Evolutionary conservation across 2,797 vertebrate species (phyloP).

Genomic region (Sebastiscus tertius): DNA sequence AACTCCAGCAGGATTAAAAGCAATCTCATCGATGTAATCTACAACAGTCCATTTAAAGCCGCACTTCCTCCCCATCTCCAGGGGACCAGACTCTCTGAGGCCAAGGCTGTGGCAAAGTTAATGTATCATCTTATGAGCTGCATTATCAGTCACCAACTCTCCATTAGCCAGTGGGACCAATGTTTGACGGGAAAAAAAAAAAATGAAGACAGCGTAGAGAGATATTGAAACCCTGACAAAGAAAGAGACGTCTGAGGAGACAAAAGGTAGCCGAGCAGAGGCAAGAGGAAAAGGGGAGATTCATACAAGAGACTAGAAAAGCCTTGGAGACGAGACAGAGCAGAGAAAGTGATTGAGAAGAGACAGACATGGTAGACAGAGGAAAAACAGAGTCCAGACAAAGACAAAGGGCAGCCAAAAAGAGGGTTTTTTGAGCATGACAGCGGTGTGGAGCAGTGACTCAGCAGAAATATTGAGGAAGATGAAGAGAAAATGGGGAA

Average conservation of each 20-base stretch:
- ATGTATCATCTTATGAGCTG: constrained; percentile 35
- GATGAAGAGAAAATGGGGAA: constrained; percentile 9
- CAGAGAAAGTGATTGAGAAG: constrained; percentile 28
- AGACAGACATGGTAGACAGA: neutral
- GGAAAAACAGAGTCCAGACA: constrained; percentile 13
- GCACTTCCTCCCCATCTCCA: constrained; percentile 6
- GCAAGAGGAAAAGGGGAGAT: constrained; percentile 7
- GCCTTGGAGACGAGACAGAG: constrained; percentile 16
- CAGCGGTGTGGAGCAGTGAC: constrained; percentile 38
- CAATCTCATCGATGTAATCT: constrained; percentile 58
- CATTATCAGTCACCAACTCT: constrained; percentile 51
- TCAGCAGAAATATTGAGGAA: constrained; percentile 44
- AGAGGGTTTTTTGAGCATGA: neutral
- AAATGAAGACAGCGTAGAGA: neutral
- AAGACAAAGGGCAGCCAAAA: constrained; percentile 9
- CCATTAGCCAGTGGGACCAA: constrained; percentile 27
- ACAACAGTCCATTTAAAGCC: constrained; percentile 50
- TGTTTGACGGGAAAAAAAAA: neutral
- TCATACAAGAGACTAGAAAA: constrained; percentile 11
- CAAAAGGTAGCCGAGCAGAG: constrained; percentile 28
- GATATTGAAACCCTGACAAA: constrained; percentile 39
- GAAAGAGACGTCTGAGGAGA: constrained; percentile 24
- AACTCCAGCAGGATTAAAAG: constrained; percentile 57
- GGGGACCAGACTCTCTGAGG: neutral
- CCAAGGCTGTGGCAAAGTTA: neutral